phyloP scores from a whole-genome alignment of 2,113 vertebrate species.

The human region GRCh38 chr2:223667001-223667500 shows the following conservation, averaged over 20 bases:
- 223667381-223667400: background rate
- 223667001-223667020: background rate
- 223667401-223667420: background rate
- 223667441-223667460: background rate
- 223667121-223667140: no score
- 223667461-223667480: background rate
- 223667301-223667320: background rate
- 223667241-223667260: background rate
- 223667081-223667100: no score
- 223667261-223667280: background rate
- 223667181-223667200: no score
- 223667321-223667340: background rate
- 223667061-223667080: no score
- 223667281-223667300: background rate
- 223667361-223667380: background rate
- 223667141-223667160: no score
- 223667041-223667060: no score
- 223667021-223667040: no score
- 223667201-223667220: no score
- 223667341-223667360: background rate
- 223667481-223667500: background rate
- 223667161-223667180: no score
- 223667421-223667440: background rate
- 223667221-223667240: no score
- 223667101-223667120: no score